Conservation (phyloP, 2,113 vertebrate genomes). For the Thryonomys swinderianus region DNA sequence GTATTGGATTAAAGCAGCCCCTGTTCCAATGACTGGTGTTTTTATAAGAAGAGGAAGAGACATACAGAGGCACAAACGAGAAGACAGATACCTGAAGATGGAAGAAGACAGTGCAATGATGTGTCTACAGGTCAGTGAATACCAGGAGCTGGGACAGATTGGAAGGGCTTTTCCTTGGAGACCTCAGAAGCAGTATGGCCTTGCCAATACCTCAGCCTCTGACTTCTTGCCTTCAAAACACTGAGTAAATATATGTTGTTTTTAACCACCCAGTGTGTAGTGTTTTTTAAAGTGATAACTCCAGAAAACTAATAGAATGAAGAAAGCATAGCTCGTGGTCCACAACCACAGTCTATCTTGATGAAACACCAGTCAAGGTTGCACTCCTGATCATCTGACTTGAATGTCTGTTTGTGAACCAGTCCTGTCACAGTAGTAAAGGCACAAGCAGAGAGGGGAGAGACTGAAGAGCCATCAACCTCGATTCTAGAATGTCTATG, state of each 20-base stretch:
- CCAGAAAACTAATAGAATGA: rapidly evolving
- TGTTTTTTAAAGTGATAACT: neutral
- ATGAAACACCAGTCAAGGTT: rapidly evolving
- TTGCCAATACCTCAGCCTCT: rapidly evolving
- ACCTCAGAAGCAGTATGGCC: too few relatives aligned
- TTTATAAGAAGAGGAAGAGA: neutral
- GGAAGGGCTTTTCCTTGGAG: rapidly evolving
- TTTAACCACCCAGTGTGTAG: rapidly evolving
- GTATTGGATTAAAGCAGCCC: rapidly evolving
- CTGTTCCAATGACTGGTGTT: neutral
- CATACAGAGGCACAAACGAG: too few relatives aligned
- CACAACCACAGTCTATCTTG: rapidly evolving
- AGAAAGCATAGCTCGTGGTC: too few relatives aligned
- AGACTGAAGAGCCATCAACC: neutral
- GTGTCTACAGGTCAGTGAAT: rapidly evolving
- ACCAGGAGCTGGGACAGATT: rapidly evolving
- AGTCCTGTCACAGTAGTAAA: neutral
- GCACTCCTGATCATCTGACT: rapidly evolving
- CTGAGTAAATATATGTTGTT: too few relatives aligned
- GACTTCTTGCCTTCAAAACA: neutral
- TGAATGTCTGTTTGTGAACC: neutral
- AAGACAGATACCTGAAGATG: rapidly evolving
- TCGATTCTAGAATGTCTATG: rapidly evolving
- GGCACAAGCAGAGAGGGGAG: neutral
- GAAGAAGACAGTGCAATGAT: neutral